These are phyloP conservation scores for Diarsia mendica DNA, from an alignment of 2,888 invertebrate genomes.

Conservation along the genomic window DNA sequence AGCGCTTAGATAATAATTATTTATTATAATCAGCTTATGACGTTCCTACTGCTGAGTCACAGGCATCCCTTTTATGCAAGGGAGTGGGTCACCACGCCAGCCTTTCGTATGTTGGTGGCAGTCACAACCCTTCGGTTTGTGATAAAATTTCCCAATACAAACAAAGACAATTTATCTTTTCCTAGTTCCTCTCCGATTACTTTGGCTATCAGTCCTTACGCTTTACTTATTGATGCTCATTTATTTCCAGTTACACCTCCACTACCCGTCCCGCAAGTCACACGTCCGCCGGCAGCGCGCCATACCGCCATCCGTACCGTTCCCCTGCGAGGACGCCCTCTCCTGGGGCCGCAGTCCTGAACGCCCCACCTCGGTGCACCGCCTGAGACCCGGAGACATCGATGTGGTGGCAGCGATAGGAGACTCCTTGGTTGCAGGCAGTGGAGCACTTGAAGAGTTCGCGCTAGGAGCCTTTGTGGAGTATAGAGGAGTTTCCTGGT, in stretches of 20 bases:
- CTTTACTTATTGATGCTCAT: neutral
- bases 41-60: neutral
- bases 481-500: slow-evolving; percentile 94
- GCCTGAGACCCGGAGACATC: slow-evolving; percentile 92
- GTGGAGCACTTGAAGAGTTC: slow-evolving; percentile 93
- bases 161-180: neutral
- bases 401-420: slow-evolving; percentile 93
- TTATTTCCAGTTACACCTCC: slow-evolving; percentile 80
- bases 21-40: neutral
- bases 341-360: slow-evolving; percentile 81
- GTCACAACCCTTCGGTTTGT: neutral
- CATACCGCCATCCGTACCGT: slow-evolving; percentile 87
- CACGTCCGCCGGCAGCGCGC: slow-evolving; percentile 88
- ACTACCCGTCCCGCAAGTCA: slow-evolving; percentile 86
- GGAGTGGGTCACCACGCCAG: neutral
- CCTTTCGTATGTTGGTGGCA: neutral
- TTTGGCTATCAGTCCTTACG: neutral
- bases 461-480: slow-evolving; percentile 94
- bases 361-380: slow-evolving; percentile 92
- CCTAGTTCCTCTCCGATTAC: neutral
- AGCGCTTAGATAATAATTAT: neutral
- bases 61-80: neutral
- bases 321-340: slow-evolving; percentile 90
- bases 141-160: neutral
- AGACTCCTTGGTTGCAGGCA: slow-evolving; percentile 93